Percentiles rank a stretch among this genome's conserved stretches.
Conservation (phyloP, 1,140 invertebrate genomes). For the Heliothis subflexa region DNA sequence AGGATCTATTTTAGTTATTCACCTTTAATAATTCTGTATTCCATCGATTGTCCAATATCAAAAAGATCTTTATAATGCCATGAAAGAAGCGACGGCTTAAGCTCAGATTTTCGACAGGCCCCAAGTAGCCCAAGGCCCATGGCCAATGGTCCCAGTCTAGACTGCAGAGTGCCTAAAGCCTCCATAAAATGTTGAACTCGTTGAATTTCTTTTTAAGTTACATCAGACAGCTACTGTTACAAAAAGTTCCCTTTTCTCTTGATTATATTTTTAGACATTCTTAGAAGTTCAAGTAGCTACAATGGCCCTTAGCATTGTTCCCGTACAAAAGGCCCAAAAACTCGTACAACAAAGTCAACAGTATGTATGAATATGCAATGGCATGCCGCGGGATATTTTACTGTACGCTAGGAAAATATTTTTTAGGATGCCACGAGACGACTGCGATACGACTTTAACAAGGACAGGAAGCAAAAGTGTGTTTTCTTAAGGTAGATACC, state of each 20-base stretch:
- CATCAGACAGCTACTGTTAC: background rate
- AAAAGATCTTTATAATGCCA: too few relatives aligned
- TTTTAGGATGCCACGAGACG: background rate
- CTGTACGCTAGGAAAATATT: constrained; percentile 22
- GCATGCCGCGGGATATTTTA: constrained; percentile 20
- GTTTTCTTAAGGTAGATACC: too few relatives aligned
- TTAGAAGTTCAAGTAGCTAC: constrained; percentile 17
- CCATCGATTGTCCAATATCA: too few relatives aligned
- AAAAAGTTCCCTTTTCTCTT: background rate
- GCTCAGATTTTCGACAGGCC: too few relatives aligned
- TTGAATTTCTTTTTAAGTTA: too few relatives aligned
- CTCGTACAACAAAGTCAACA: constrained; percentile 31
- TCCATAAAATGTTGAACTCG: too few relatives aligned
- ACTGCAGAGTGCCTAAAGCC: too few relatives aligned
- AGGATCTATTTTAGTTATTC: too few relatives aligned
- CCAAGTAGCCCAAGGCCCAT: too few relatives aligned
- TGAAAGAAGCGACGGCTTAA: too few relatives aligned
- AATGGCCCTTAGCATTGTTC: constrained; percentile 33
- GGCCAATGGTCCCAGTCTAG: too few relatives aligned
- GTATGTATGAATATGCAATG: constrained; percentile 49
- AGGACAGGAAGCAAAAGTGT: background rate
- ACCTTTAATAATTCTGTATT: too few relatives aligned
- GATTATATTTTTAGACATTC: constrained; percentile 23
- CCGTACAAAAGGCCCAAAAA: constrained; percentile 30
- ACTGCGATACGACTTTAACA: background rate